These are phyloP conservation scores for Crocallis elinguaria DNA, from an alignment of 2,888 invertebrate genomes.

Conservation along the genomic window DNA sequence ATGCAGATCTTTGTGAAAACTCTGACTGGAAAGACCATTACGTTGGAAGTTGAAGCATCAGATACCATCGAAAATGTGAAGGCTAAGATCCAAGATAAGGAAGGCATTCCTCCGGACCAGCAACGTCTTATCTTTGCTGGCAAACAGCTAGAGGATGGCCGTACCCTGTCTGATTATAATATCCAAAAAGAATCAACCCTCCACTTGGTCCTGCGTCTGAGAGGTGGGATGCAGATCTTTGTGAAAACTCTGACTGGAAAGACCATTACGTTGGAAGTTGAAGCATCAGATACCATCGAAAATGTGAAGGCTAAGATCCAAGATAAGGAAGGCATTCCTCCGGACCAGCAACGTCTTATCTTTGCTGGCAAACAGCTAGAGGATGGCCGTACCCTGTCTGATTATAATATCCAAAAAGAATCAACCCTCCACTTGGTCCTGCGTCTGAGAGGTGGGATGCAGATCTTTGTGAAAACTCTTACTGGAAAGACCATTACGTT, in stretches of 20 bases:
- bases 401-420: constrained; percentile 64
- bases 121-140: constrained; percentile 55
- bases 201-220: constrained; percentile 49
- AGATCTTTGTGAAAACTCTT: constrained; percentile 57
- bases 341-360: constrained; percentile 53
- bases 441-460: constrained; percentile 62
- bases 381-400: constrained; percentile 50
- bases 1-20: constrained; percentile 61
- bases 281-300: constrained; percentile 53
- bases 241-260: constrained; percentile 55
- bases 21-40: constrained; percentile 53
- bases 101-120: constrained; percentile 57
- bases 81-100: constrained; percentile 56
- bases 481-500: constrained; percentile 59
- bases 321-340: constrained; percentile 55
- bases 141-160: constrained; percentile 53
- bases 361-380: constrained; percentile 54
- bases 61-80: constrained; percentile 54
- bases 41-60: constrained; percentile 49
- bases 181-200: constrained; percentile 56
- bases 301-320: constrained; percentile 57
- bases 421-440: constrained; percentile 63
- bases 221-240: constrained; percentile 58
- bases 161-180: constrained; percentile 53
- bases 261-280: constrained; percentile 53